A percentile compares a stretch with the other conserved stretches of the same genome.
Evolutionary conservation across 2,797 vertebrate genomes (phyloP).

Genomic region (Gila robusta): DNA sequence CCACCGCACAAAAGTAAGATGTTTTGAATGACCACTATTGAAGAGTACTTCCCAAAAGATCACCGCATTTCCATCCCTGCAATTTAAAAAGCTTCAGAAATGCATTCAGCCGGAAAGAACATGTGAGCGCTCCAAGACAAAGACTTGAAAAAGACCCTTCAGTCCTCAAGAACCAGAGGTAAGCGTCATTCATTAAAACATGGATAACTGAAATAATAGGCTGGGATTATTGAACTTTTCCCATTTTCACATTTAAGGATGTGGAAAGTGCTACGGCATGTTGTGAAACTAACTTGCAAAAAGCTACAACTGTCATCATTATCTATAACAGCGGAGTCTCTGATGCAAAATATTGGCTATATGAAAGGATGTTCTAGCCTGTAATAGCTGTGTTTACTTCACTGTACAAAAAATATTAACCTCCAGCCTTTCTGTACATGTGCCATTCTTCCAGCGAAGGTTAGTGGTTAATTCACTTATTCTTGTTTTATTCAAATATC

Average conservation of each 20-base stretch:
- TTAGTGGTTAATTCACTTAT: slow-evolving; percentile 4
- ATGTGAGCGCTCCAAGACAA: slow-evolving; percentile 9
- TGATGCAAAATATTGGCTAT: slow-evolving; percentile 4
- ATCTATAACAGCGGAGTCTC: not conserved
- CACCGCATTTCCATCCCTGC: not conserved
- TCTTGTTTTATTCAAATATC: not conserved
- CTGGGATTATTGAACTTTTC: not conserved
- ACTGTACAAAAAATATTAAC: not conserved
- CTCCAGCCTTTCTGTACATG: not conserved
- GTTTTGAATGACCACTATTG: slow-evolving; percentile 1
- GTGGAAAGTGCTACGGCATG: not conserved
- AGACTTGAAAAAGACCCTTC: slow-evolving; percentile 33
- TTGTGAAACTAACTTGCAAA: slow-evolving; percentile 35
- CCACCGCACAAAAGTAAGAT: slow-evolving; percentile 10
- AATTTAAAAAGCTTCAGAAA: slow-evolving; percentile 14
- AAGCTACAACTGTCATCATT: not conserved
- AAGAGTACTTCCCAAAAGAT: slow-evolving; percentile 15
- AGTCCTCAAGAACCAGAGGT: slow-evolving; percentile 25
- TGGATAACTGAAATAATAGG: slow-evolving; percentile 21
- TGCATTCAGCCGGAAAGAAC: slow-evolving; percentile 1
- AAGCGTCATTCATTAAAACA: slow-evolving; percentile 43
- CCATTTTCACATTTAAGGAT: slow-evolving; percentile 22
- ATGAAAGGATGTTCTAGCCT: slow-evolving; percentile 1
- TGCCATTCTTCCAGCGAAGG: slow-evolving; percentile 5
- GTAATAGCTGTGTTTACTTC: not conserved